These are phyloP conservation scores for Calyptomena viridis DNA, from an alignment of 2,113 vertebrate species.

Conservation along the genomic window DNA sequence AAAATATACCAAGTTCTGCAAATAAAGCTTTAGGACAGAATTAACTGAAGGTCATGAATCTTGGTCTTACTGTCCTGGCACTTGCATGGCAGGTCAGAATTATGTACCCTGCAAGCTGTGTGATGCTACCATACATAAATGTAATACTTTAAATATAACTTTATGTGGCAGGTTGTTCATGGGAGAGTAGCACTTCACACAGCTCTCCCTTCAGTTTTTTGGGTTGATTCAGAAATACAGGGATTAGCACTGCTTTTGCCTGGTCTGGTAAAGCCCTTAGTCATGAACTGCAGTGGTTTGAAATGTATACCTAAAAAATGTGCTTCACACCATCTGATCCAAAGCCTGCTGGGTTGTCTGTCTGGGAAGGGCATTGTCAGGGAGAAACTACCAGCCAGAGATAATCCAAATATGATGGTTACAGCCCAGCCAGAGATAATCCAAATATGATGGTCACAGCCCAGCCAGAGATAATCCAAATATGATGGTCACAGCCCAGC, in stretches of 20 bases:
- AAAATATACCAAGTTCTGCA: not conserved
- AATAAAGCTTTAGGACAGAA: not conserved
- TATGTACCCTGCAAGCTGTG: not conserved
- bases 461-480: no score
- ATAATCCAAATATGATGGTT: fast-evolving
- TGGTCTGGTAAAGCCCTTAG: not conserved
- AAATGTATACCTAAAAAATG: not conserved
- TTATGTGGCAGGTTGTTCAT: not conserved
- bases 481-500: no score
- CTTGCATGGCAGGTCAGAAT: not conserved
- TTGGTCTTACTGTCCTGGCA: not conserved
- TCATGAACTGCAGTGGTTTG: not conserved
- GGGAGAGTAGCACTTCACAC: not conserved
- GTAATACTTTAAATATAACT: not conserved
- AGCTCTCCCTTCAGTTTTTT: not conserved
- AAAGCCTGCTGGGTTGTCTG: not conserved
- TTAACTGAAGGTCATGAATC: not conserved
- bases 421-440: not conserved
- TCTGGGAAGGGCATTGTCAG: not conserved
- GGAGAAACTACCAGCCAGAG: not conserved
- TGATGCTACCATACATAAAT: not conserved
- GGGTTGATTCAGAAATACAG: not conserved
- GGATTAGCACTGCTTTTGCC: not conserved
- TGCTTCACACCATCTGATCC: not conserved
- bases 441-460: no score